A percentile compares a stretch with the other conserved stretches of the same genome.
These are phyloP conservation scores for Zenarchopterus dispar DNA, from an alignment of 2,797 vertebrate species.

Conservation along the genomic window DNA sequence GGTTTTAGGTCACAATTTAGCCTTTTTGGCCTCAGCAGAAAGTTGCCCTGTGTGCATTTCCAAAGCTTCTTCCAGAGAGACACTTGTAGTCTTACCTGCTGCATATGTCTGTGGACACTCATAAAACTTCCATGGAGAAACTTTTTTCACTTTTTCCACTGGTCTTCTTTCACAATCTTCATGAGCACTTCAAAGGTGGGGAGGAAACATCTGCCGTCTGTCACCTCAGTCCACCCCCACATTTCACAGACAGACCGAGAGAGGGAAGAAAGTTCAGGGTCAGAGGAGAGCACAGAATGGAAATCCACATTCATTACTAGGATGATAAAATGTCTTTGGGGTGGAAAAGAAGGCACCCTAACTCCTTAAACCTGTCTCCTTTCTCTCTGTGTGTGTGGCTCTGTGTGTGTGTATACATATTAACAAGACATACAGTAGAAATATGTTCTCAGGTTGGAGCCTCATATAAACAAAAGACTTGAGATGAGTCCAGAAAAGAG, in stretches of 20 bases:
- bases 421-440: slow-evolving; percentile 17
- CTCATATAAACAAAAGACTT: slow-evolving; percentile 49
- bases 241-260: slow-evolving; percentile 50
- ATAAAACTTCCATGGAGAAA: slow-evolving; percentile 38
- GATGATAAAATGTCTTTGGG: background rate
- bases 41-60: slow-evolving; percentile 39
- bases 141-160: slow-evolving; percentile 34
- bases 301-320: background rate
- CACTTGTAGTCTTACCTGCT: slow-evolving; percentile 7
- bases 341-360: background rate
- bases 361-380: slow-evolving; percentile 8
- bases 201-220: slow-evolving; percentile 74
- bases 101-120: slow-evolving; percentile 22
- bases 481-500: slow-evolving; percentile 27
- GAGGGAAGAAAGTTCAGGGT: background rate
- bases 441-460: slow-evolving; percentile 36
- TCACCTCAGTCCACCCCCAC: slow-evolving; percentile 63
- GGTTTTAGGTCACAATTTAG: slow-evolving; percentile 37
- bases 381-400: slow-evolving; percentile 1
- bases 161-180: slow-evolving; percentile 43
- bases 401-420: slow-evolving; percentile 42
- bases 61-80: slow-evolving; percentile 35
- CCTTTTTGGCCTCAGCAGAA: slow-evolving; percentile 22
- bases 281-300: background rate
- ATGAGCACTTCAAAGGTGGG: slow-evolving; percentile 59